Conservation (phyloP, 2,888 invertebrate species). For the Plutella xylostella region DNA sequence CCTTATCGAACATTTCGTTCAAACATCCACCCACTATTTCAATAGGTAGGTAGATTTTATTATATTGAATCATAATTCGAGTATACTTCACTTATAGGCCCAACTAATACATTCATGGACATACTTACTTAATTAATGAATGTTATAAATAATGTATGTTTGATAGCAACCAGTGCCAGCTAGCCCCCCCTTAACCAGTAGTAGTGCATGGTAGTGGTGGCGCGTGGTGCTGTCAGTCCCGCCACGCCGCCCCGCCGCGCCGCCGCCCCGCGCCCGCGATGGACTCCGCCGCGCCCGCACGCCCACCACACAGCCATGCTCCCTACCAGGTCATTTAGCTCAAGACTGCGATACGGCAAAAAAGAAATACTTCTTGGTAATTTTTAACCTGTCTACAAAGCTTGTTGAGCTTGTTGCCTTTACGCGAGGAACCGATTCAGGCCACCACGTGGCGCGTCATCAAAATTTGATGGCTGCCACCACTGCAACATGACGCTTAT, state of each 20-base stretch:
- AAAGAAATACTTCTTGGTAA: slow-evolving; percentile 80
- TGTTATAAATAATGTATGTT: no score
- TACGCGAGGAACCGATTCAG: not conserved
- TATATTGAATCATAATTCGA: no score
- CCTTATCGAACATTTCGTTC: no score
- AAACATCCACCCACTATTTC: no score
- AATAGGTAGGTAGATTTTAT: no score
- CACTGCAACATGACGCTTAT: slow-evolving; percentile 32
- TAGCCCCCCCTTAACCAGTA: no score
- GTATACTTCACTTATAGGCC: no score
- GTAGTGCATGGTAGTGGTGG: no score
- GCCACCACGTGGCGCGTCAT: slow-evolving; percentile 2
- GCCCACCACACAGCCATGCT: slow-evolving; percentile 35
- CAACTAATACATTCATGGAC: no score
- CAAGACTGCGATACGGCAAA: slow-evolving; percentile 73
- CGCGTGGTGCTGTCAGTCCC: slow-evolving; percentile 31
- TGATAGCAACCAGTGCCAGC: no score
- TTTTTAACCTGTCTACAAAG: not conserved
- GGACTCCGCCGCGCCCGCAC: slow-evolving; percentile 14
- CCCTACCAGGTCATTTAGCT: slow-evolving; percentile 54
- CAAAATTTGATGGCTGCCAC: slow-evolving; percentile 26
- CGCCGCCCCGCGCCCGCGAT: not conserved
- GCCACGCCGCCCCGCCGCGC: slow-evolving; percentile 7
- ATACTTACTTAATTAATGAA: no score
- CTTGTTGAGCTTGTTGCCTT: not conserved